Evolutionary conservation across 1,140 invertebrate genomes (phyloP), one percentile per base, ranked within the genome.

Genomic region (Leptestheria dahalacensis): DNA sequence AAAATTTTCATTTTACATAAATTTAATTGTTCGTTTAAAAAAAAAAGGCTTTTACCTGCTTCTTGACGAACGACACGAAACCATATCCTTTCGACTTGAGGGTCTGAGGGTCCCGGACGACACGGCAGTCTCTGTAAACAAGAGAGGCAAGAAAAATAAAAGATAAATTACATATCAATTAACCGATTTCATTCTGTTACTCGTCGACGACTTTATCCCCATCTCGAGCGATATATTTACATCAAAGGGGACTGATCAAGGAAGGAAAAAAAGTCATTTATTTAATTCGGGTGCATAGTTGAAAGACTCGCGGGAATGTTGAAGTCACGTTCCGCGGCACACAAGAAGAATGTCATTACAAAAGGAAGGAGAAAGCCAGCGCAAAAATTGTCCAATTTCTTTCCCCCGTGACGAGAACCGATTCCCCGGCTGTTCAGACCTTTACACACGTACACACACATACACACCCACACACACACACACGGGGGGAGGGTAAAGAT

Each of bases 71-170:
- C 6, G 95, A 97, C n/a, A 99, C 95, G 76, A 99, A 99, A 29
- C 95, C 96, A 79, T 99, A 99, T 65, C 96, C 96, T 77, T 99
- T 99, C 50, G 95, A 97, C 78, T 98, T 98, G 66, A 95, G 79
- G 33, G 96, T 98, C 72, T 97, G 91, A 61, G 94, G 91, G 78
- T 99, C 96, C 68, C 93, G 81, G 54, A 99, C 96, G 66, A 99
- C 95, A 74, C 97, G 86, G 72, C 94, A 97, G 76, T 99, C 93
- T 67, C 92, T 96, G 82, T 56, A 85, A 84, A 75, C 77, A 66
- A 69, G 64, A 60, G 56, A 21, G 18, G 23, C 21, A 29, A n/a
- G 23, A 9, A 41, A 41, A 41, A 9, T 9, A 41, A 41, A 41
- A 41, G 6, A 41, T 9, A 9, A 15, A 41, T 41, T 41, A 41